These are phyloP conservation scores for Wiebesia pumilae DNA, from an alignment of 1,140 invertebrate genomes.

Conservation along the genomic window DNA sequence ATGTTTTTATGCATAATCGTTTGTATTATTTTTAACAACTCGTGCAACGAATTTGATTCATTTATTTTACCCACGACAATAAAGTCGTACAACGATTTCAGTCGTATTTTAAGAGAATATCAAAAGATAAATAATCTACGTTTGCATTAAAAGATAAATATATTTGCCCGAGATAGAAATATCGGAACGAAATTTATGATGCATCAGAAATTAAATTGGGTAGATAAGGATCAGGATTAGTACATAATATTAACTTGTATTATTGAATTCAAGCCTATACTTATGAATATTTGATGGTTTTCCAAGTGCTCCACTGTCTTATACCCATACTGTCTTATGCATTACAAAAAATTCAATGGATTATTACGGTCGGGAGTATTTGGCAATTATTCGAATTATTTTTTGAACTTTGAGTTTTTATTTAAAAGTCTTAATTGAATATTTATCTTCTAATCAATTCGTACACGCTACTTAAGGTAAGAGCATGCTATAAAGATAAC, in stretches of 20 bases:
- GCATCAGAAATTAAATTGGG: constrained; percentile 2
- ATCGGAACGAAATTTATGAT: background rate
- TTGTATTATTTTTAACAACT: background rate
- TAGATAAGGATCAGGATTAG: constrained; percentile 1
- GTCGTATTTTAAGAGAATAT: background rate
- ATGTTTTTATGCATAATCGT: background rate
- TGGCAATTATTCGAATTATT: too few species aligned
- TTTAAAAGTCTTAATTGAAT: background rate
- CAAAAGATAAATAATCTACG: background rate
- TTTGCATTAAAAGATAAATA: constrained; percentile 4
- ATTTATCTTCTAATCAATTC: background rate
- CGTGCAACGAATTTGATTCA: background rate
- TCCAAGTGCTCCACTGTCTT: background rate
- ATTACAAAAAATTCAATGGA: too few species aligned
- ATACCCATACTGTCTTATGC: too few species aligned
- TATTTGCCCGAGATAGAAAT: background rate
- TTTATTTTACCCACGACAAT: background rate
- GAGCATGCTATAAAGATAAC: background rate
- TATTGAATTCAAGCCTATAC: background rate
- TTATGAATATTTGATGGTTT: background rate
- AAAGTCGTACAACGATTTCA: background rate
- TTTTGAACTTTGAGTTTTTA: too few species aligned
- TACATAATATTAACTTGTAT: background rate
- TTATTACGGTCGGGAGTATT: too few species aligned
- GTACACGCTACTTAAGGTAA: background rate